Percentiles rank a stretch among this genome's conserved stretches.
These are phyloP conservation scores for Bimastos eiseni DNA, from an alignment of 2,888 invertebrate genomes.

Conservation along the genomic window DNA sequence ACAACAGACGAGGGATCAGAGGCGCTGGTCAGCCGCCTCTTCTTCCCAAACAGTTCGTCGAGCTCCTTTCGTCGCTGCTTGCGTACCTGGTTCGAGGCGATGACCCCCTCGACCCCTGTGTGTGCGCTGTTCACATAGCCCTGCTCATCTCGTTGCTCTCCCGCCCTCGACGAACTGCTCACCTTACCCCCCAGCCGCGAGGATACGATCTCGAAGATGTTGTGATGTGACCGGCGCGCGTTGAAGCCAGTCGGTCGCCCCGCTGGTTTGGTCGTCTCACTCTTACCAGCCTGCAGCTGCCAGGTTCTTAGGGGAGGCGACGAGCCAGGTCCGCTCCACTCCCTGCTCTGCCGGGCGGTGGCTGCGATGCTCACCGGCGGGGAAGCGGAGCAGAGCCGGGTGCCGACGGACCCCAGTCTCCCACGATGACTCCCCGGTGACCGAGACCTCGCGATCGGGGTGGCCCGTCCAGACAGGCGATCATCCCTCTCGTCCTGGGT, in stretches of 20 bases:
- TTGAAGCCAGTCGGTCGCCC: neutral
- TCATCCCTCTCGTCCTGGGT: neutral
- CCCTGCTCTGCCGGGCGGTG: neutral
- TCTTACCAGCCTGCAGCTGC: neutral
- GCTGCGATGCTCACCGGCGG: neutral
- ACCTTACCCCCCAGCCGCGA: neutral
- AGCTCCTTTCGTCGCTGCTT: conserved; percentile 61
- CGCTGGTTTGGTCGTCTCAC: neutral
- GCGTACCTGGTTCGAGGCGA: conserved; percentile 63
- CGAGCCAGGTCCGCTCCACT: neutral
- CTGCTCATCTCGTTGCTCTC: conserved; percentile 49
- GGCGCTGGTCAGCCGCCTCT: conserved; percentile 34
- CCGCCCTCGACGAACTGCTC: neutral
- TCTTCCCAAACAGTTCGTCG: conserved; percentile 61
- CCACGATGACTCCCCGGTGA: neutral
- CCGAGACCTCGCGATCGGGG: neutral
- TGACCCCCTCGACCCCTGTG: conserved; percentile 62
- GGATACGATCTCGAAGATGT: conserved; percentile 15
- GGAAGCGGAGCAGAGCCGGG: neutral
- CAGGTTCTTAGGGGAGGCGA: neutral
- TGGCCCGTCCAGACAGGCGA: neutral
- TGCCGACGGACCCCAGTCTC: neutral
- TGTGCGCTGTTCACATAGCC: conserved; percentile 69
- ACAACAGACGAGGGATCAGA: neutral
- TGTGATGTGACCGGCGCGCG: conserved; percentile 16